Evolutionary conservation across 1,140 invertebrate genomes (phyloP), one percentile per base, ranked within the genome.

Genomic region (Polyergus mexicanus): DNA sequence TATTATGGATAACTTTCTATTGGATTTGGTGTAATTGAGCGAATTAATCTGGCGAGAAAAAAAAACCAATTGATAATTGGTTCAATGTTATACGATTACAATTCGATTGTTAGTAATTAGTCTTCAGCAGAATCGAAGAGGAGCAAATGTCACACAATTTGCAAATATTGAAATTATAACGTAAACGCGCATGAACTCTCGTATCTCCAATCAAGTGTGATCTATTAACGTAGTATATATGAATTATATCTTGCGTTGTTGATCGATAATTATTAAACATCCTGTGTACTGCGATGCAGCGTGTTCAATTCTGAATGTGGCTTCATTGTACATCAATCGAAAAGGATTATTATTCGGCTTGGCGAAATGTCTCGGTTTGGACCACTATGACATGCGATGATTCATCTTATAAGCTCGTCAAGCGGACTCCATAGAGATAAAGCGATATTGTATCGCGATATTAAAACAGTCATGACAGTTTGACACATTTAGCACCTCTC

Each of bases 261-360:
- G 41, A 66, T 78, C 60, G n/a, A 78, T 66, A 66, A 77, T 77
- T 66, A 66, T 66, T n/a, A 78, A 51, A 51, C 28, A n/a, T 41
- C 69, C 16, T 41, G 16, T 28, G 62, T 25, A 16, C 44, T 19
- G 41, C n/a, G n/a, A 66, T 66, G 25, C 32, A 66, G n/a, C 25
- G 44, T 32, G 63, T 28, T 56, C 22, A 68, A 56, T 69, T 0
- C 63, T 44, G 62, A 66, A 68, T 44, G 47, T 44, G 65, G 28
- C 47, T 68, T 80, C 47, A 19, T 56, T 41, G 54, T 13, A 69
- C 35, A 25, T 35, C n/a, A 16, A 80, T 10, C 47, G 22, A 69
- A 68, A 16, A 69, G 77, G 35, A 22, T 80, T 69, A 69, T 80
- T 80, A 80, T 51, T 54, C 47, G 19, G 35, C 35, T 80, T 69